phyloP scores from a whole-genome alignment of 2,797 vertebrate genomes.

The Lutjanus argentimaculatus region DNA sequence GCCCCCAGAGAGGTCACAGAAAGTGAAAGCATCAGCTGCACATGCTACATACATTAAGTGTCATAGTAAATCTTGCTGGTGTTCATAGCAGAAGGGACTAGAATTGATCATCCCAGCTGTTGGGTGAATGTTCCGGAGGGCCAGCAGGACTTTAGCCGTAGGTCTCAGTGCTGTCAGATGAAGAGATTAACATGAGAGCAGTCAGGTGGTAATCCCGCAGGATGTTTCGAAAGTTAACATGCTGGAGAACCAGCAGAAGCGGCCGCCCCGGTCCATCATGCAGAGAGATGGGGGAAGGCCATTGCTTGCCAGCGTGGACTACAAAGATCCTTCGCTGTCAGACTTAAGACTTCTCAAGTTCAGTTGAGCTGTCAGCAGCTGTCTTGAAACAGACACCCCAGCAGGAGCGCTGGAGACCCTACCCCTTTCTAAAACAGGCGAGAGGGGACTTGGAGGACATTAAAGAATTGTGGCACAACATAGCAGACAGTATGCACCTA shows the following conservation, averaged over 20 bases:
- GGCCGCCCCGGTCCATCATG: background rate
- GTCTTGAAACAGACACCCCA: conserved; percentile 83
- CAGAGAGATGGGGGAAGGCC: conserved; percentile 44
- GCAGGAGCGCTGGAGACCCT: conserved; percentile 67
- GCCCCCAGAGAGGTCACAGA: conserved; percentile 16
- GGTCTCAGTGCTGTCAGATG: conserved; percentile 52
- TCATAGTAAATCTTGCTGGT: conserved; percentile 44
- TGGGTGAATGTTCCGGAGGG: conserved; percentile 42
- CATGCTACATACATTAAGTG: conserved; percentile 31
- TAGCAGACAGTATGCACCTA: conserved; percentile 5
- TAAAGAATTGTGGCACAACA: conserved; percentile 41
- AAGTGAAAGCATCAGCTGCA: conserved; percentile 28
- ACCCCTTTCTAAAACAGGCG: conserved; percentile 80
- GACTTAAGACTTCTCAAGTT: conserved; percentile 80
- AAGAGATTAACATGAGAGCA: conserved; percentile 53
- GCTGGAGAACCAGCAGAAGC: conserved; percentile 20
- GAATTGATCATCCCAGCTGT: conserved; percentile 75
- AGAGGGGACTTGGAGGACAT: conserved; percentile 75
- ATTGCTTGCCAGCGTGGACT: conserved; percentile 33
- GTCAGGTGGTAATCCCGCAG: conserved; percentile 58
- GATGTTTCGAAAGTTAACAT: conserved; percentile 50
- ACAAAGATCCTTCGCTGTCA: conserved; percentile 73
- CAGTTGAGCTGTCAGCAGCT: conserved; percentile 85
- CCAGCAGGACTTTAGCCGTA: conserved; percentile 37
- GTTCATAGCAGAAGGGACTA: conserved; percentile 53